Evolutionary conservation across 2,113 vertebrate species (phyloP).

Genomic region (Centropristis striata): DNA sequence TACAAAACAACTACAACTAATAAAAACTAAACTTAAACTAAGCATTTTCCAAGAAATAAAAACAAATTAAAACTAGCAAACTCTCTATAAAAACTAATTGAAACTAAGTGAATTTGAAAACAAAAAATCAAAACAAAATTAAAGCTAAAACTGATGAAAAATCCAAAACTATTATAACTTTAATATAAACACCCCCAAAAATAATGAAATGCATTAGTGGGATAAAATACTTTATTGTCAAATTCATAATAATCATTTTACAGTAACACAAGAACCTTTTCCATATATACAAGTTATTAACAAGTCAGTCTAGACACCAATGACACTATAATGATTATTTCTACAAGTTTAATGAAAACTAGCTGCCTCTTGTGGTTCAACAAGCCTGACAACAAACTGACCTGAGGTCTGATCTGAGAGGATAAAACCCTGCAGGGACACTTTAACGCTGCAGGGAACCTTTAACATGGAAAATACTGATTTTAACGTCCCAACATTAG

Average conservation of each 20-base stretch:
- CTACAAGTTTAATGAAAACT: conserved; percentile 27
- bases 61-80: too few species aligned
- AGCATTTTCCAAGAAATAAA: too few species aligned
- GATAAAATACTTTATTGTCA: conserved; percentile 60
- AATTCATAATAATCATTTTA: conserved; percentile 38
- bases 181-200: too few species aligned
- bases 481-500: neutral
- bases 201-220: neutral
- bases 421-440: neutral
- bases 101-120: too few species aligned
- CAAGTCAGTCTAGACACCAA: conserved; percentile 46
- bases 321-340: neutral
- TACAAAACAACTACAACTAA: too few species aligned
- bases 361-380: conserved; percentile 9
- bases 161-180: too few species aligned
- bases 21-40: too few species aligned
- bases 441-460: neutral
- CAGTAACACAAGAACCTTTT: neutral
- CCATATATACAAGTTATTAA: conserved; percentile 55
- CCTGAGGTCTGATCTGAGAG: neutral
- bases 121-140: too few species aligned
- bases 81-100: too few species aligned
- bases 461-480: conserved; percentile 1
- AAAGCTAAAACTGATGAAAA: too few species aligned
- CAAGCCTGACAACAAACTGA: neutral